Evolutionary conservation across 2,888 invertebrate genomes (phyloP).

Genomic region (Gasteruption jaculator): DNA sequence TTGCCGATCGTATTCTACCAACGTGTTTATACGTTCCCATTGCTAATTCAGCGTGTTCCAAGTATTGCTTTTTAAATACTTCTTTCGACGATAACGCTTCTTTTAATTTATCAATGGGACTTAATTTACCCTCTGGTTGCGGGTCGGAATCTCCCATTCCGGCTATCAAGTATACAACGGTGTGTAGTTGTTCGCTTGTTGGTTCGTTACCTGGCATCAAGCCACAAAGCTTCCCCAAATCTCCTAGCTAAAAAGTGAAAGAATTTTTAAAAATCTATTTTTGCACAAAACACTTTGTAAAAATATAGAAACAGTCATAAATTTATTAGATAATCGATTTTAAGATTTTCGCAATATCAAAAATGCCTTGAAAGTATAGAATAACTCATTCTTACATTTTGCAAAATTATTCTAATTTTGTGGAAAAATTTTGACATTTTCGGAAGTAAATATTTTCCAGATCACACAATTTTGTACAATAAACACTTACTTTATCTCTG

Average conservation of each 20-base stretch:
- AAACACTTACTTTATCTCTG: constrained; percentile 76
- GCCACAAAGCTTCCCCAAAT: constrained; percentile 85
- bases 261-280: constrained; percentile 1
- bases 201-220: constrained; percentile 79
- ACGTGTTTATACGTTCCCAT: constrained; percentile 97
- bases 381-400: too few relatives aligned
- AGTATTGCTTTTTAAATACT: constrained; percentile 83
- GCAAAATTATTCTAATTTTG: background rate
- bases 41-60: constrained; percentile 89
- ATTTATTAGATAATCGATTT: too few relatives aligned
- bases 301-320: too few relatives aligned
- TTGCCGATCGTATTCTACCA: constrained; percentile 71
- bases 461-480: background rate
- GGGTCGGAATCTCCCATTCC: constrained; percentile 80
- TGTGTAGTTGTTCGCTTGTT: constrained; percentile 82
- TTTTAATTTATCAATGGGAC: constrained; percentile 80
- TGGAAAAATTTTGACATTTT: too few relatives aligned
- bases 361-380: too few relatives aligned
- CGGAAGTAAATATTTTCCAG: too few relatives aligned
- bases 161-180: constrained; percentile 84
- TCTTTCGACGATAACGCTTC: constrained; percentile 87
- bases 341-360: too few relatives aligned
- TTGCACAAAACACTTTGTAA: constrained; percentile 1
- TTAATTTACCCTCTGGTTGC: constrained; percentile 51
- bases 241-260: constrained; percentile 63